These are phyloP conservation scores for Apostichopus japonicus DNA, from an alignment of 35 echinoderm and acorn worm genomes.

Conservation along the genomic window DNA sequence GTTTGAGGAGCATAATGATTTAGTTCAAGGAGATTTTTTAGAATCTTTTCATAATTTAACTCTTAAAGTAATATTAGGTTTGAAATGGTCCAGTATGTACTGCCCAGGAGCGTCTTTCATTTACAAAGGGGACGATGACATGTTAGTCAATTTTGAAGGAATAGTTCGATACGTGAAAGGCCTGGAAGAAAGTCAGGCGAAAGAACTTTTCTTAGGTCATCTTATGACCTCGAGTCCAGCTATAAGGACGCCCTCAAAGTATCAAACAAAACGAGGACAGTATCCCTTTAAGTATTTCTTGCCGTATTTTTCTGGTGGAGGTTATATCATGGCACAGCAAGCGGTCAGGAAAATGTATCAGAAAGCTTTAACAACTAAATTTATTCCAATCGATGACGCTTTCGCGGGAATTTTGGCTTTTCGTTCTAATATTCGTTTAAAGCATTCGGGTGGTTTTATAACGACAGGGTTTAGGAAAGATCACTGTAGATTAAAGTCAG, in stretches of 20 bases:
- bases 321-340: conserved; percentile 78
- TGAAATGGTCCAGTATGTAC: conserved; percentile 55
- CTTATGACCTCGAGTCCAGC: conserved; percentile 73
- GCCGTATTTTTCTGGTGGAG: conserved; percentile 93
- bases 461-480: conserved; percentile 77
- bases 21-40: conserved; percentile 75
- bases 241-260: conserved; percentile 76
- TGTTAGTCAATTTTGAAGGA: conserved; percentile 90
- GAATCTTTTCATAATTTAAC: conserved; percentile 92
- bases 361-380: conserved; percentile 66
- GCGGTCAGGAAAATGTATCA: conserved; percentile 66
- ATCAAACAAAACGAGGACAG: conserved; percentile 55
- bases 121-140: conserved; percentile 94
- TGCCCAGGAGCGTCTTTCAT: conserved; percentile 66
- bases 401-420: conserved; percentile 89
- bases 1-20: conserved; percentile 56
- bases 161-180: conserved; percentile 48
- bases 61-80: conserved; percentile 77
- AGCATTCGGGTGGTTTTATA: conserved; percentile 70
- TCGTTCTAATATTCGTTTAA: conserved; percentile 25
- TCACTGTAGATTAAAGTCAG: conserved; percentile 69
- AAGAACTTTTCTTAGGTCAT: conserved; percentile 78
- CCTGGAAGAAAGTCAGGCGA: conserved; percentile 20
- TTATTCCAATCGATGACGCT: conserved; percentile 95
- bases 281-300: conserved; percentile 92